Evolutionary conservation across 2,113 vertebrate species (phyloP).

Genomic region (Coturnix japonica): DNA sequence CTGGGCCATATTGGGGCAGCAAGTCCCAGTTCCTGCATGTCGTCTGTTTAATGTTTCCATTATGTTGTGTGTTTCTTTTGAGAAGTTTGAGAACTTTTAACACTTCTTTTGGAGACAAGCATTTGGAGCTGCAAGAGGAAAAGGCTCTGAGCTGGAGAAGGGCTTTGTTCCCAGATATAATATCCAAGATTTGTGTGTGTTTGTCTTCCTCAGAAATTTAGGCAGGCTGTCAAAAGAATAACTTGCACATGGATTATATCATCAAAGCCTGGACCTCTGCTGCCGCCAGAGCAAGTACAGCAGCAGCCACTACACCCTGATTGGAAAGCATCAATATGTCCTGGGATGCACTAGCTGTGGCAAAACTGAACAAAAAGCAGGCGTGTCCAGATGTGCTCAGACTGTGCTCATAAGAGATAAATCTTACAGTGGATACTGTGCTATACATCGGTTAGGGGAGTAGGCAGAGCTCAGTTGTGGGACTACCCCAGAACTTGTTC

Average conservation of each 20-base stretch:
- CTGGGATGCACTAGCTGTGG: not conserved
- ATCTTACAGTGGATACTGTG: not conserved
- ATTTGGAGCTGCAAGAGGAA: not conserved
- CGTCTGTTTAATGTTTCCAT: not conserved
- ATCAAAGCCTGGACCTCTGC: not conserved
- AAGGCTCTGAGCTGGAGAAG: conserved; percentile 14
- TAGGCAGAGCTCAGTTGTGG: not conserved
- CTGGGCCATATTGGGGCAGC: not conserved
- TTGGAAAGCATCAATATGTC: not conserved
- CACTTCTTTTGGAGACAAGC: not conserved
- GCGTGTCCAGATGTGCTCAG: not conserved
- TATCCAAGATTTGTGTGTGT: conserved; percentile 32
- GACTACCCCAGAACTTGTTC: not conserved
- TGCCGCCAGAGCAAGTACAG: conserved; percentile 3
- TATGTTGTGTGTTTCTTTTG: not conserved
- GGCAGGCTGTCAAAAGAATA: conserved; percentile 18
- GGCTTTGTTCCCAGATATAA: conserved; percentile 41
- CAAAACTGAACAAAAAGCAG: not conserved
- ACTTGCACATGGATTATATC: not conserved
- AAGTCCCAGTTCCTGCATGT: not conserved
- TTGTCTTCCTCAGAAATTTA: conserved; percentile 39
- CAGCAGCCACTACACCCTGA: not conserved
- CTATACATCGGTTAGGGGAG: not conserved
- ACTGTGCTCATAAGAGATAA: not conserved
- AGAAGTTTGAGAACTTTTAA: conserved; percentile 7